Conservation (phyloP, 2,113 vertebrate genomes). For the Phrynosoma platyrhinos region DNA sequence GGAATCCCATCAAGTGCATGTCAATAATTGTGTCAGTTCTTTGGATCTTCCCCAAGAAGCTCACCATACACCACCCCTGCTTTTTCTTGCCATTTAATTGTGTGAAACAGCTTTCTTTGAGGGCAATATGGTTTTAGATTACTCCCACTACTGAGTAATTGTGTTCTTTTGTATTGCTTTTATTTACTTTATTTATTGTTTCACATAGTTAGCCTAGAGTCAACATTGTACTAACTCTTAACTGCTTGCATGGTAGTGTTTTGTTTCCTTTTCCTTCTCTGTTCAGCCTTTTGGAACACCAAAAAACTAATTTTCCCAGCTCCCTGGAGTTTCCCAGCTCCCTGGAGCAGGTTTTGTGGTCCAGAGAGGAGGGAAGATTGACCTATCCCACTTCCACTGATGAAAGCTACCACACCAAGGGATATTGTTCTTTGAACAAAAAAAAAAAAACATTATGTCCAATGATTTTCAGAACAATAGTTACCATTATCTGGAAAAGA, state of each 20-base stretch:
- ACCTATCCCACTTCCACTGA: neutral
- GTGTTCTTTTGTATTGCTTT: neutral
- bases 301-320: neutral
- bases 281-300: neutral
- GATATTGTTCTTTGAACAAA: neutral
- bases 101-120: neutral
- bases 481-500: neutral
- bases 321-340: neutral
- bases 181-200: neutral
- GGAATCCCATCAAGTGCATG: neutral
- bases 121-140: neutral
- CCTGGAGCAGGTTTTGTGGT: neutral
- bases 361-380: neutral
- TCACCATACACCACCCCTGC: neutral
- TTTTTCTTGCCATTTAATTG: neutral
- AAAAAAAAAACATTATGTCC: neutral
- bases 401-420: neutral
- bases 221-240: neutral
- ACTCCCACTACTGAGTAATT: neutral
- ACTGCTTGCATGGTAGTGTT: neutral
- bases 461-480: neutral
- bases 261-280: neutral
- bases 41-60: neutral
- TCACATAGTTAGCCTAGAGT: neutral
- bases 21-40: neutral